These are phyloP conservation scores for Orchesellides sinensis DNA, from an alignment of 2,888 invertebrate species.

Conservation along the genomic window DNA sequence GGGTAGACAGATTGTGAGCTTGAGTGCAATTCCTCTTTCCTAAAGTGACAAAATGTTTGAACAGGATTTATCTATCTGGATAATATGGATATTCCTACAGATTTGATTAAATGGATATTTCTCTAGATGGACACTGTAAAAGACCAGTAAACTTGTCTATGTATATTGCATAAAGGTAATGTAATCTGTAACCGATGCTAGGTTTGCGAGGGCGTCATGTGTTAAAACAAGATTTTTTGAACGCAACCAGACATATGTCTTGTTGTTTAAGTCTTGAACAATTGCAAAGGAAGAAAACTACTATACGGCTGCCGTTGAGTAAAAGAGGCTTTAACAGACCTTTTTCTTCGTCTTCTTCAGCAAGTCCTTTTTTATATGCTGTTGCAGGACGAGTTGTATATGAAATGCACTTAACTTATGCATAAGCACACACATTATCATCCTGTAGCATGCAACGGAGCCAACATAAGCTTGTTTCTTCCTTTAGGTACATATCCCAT, in stretches of 20 bases:
- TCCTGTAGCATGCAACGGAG: background rate
- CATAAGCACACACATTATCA: too few relatives aligned
- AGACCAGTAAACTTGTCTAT: too few relatives aligned
- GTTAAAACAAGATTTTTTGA: conserved; percentile 35
- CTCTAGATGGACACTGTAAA: too few relatives aligned
- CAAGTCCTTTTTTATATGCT: conserved; percentile 12
- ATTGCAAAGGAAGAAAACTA: background rate
- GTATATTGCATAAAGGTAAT: too few relatives aligned
- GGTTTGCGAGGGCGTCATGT: conserved; percentile 39
- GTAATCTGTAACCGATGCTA: too few relatives aligned
- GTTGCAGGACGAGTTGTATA: conserved; percentile 24
- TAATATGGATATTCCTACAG: too few relatives aligned
- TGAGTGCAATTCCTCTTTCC: conserved; percentile 7
- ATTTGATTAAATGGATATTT: too few relatives aligned
- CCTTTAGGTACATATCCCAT: too few relatives aligned
- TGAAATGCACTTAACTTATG: background rate
- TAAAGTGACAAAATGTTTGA: conserved; percentile 14
- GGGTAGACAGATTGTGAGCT: conserved; percentile 17
- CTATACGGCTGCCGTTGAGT: background rate
- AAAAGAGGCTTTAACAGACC: background rate
- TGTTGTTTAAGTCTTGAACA: background rate
- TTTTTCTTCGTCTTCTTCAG: too few relatives aligned
- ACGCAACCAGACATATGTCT: background rate
- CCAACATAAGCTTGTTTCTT: background rate
- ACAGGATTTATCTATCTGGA: background rate